Percentiles rank a stretch among this genome's conserved stretches.
phyloP scores from a whole-genome alignment of 2,888 invertebrate species.

The Hyles lineata region DNA sequence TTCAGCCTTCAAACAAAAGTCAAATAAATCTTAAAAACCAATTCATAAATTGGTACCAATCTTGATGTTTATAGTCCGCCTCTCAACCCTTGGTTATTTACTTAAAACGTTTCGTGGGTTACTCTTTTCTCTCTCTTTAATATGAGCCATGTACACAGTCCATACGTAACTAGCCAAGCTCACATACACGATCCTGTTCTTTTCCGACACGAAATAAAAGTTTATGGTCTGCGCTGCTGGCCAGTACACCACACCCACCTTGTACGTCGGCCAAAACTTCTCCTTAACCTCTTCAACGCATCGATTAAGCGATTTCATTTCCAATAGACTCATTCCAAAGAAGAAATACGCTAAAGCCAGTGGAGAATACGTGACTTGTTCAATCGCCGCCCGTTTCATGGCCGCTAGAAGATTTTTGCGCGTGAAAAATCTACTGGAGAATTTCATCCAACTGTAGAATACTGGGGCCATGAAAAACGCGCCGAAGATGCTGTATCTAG shows the following conservation, averaged over 20 bases:
- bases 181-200: constrained; percentile 89
- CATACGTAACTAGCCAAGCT: constrained; percentile 90
- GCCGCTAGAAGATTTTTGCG: constrained; percentile 58
- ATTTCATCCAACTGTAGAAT: constrained; percentile 90
- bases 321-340: constrained; percentile 89
- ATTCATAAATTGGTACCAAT: too few relatives aligned
- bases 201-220: constrained; percentile 88
- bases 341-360: constrained; percentile 90
- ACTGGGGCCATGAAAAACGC: constrained; percentile 91
- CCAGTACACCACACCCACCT: constrained; percentile 88
- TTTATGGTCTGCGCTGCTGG: constrained; percentile 90
- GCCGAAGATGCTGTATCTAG: constrained; percentile 89
- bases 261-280: constrained; percentile 90
- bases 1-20: too few relatives aligned
- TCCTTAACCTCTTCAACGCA: constrained; percentile 88
- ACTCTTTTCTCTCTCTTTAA: constrained; percentile 84
- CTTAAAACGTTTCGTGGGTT: neutral
- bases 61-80: too few relatives aligned
- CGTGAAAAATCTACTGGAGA: constrained; percentile 63
- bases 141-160: constrained; percentile 91
- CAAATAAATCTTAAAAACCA: too few relatives aligned
- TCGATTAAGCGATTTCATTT: constrained; percentile 85
- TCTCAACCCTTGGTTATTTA: neutral
- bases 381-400: constrained; percentile 79
- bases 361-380: constrained; percentile 90